Evolutionary conservation across 2,797 vertebrate genomes (phyloP).

Genomic region (Tolypeutes matacus): DNA sequence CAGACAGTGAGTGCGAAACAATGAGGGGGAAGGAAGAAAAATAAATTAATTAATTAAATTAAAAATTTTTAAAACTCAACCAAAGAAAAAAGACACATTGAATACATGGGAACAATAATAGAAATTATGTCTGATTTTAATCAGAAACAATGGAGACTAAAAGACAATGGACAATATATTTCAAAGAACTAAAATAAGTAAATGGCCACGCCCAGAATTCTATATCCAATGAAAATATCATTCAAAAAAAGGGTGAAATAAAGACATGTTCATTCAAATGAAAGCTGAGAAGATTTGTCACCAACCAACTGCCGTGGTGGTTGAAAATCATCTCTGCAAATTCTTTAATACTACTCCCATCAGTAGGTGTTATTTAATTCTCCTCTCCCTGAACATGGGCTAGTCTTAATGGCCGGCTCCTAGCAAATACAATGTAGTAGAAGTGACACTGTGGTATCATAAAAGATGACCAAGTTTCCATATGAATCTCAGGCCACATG

Average conservation of each 20-base stretch:
- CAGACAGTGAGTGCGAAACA: no score
- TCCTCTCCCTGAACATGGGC: not conserved
- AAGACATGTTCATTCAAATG: not conserved
- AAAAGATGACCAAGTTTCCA: not conserved
- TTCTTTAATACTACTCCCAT: not conserved
- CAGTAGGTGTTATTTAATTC: not conserved
- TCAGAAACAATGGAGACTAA: not conserved
- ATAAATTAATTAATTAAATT: no score
- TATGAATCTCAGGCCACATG: not conserved
- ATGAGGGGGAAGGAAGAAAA: no score
- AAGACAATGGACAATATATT: no score
- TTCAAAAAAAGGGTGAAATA: not conserved
- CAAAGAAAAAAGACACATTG: no score
- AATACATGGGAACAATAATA: not conserved
- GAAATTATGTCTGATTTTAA: not conserved
- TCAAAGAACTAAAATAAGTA: not conserved
- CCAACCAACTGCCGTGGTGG: no score
- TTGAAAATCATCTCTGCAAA: not conserved
- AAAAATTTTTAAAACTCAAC: no score
- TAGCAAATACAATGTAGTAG: not conserved
- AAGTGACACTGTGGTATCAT: not conserved
- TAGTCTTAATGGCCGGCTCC: not conserved
- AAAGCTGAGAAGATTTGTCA: no score
- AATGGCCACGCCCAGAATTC: not conserved
- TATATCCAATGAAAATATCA: not conserved